Evolutionary conservation across 2,888 invertebrate genomes (phyloP).

Genomic region (Polyommatus iphigenia): DNA sequence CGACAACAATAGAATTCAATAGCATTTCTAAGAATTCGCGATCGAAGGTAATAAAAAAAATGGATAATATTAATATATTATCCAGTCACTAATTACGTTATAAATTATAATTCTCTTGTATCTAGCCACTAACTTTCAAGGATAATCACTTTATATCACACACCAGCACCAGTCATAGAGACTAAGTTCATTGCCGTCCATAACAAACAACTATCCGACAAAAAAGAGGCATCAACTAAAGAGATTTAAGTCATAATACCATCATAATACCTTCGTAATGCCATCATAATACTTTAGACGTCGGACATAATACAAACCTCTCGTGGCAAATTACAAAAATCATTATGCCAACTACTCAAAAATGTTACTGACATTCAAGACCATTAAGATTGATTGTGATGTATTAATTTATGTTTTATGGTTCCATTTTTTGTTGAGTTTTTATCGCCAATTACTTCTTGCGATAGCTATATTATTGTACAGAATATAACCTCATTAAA

Average conservation of each 20-base stretch:
- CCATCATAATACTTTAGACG: not conserved
- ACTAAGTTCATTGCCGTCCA: conserved; percentile 6
- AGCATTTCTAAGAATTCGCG: no score
- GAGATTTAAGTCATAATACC: not conserved
- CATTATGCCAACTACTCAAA: conserved; percentile 12
- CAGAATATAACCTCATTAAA: not conserved
- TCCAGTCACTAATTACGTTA: not conserved
- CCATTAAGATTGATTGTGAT: conserved; percentile 2
- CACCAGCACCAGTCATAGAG: not conserved
- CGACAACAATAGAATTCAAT: no score
- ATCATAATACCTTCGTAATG: not conserved
- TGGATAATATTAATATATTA: no score
- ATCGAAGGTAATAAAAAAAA: no score
- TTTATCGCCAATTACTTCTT: not conserved
- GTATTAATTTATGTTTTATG: conserved; percentile 3
- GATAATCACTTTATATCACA: not conserved
- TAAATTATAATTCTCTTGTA: not conserved
- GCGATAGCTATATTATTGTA: not conserved
- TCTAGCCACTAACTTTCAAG: not conserved
- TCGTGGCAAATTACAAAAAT: conserved; percentile 22
- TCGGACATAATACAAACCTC: not conserved
- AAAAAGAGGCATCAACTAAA: not conserved
- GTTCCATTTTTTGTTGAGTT: conserved; percentile 1
- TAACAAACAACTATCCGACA: not conserved
- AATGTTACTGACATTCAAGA: conserved; percentile 2